These are phyloP conservation scores for Invenusta paracnida DNA, from an alignment of 2,888 invertebrate species.

Conservation along the genomic window DNA sequence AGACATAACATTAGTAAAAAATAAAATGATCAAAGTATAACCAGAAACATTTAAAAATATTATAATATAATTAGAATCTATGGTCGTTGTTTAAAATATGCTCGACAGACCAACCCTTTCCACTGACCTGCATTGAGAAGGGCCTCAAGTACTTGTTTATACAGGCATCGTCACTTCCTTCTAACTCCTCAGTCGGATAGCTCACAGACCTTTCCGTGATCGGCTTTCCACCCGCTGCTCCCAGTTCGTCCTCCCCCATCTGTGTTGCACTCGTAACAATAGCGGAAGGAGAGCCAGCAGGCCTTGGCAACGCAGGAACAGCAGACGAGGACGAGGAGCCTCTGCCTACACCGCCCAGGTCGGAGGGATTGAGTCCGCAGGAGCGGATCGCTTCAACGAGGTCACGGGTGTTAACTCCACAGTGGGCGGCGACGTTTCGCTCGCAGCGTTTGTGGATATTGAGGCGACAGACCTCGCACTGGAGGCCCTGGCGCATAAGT, in stretches of 20 bases:
- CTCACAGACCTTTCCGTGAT: not conserved
- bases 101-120: no score
- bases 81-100: no score
- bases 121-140: not conserved
- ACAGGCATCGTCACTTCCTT: not conserved
- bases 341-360: slow-evolving; percentile 22
- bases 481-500: slow-evolving; percentile 87
- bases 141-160: not conserved
- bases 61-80: no score
- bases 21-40: no score
- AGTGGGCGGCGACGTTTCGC: slow-evolving; percentile 97
- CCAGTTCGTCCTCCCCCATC: not conserved
- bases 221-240: not conserved
- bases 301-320: not conserved
- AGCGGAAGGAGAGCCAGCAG: not conserved
- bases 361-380: slow-evolving; percentile 40
- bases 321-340: not conserved
- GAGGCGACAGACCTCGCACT: slow-evolving; percentile 91
- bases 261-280: not conserved
- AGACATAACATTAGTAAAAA: no score
- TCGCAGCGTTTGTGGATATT: slow-evolving; percentile 98
- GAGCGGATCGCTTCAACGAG: slow-evolving; percentile 35
- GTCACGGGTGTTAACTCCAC: slow-evolving; percentile 77
- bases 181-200: not conserved
- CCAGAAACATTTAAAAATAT: no score